A percentile compares a stretch with the other conserved stretches of the same genome.
phyloP scores from a whole-genome alignment of 64 coral and sea anemone species.

The Montipora foliosa region DNA sequence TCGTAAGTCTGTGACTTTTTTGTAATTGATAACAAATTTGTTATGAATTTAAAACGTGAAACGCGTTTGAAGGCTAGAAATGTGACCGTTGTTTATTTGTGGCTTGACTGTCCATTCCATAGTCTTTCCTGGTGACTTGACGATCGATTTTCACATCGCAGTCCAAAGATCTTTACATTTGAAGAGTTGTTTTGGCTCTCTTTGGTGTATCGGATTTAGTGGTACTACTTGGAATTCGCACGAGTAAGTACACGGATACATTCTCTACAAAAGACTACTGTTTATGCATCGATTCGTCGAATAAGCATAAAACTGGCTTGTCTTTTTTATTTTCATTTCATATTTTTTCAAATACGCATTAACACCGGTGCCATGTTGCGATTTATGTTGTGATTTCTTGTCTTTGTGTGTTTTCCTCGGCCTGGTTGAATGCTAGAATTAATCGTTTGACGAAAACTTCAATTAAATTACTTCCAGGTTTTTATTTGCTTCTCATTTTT shows the following conservation, averaged over 20 bases:
- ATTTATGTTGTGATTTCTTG: background rate
- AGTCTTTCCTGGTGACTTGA: background rate
- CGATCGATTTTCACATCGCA: background rate
- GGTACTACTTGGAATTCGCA: no score
- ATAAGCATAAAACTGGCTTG: background rate
- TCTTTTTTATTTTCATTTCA: background rate
- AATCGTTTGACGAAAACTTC: background rate
- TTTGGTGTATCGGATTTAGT: background rate
- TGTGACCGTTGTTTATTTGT: background rate
- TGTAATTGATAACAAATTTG: background rate
- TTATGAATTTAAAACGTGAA: background rate
- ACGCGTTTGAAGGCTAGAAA: background rate
- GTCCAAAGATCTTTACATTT: background rate
- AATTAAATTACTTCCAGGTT: background rate
- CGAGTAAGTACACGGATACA: constrained; percentile 10
- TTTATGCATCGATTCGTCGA: background rate
- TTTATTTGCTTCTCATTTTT: background rate
- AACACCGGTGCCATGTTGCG: background rate
- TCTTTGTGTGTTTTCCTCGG: background rate
- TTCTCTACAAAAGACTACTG: background rate
- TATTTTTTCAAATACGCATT: background rate
- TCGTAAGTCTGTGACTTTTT: background rate
- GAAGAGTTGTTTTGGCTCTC: background rate
- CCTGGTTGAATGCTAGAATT: background rate
- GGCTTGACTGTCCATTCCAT: background rate